Percentiles rank a stretch among this genome's conserved stretches.
phyloP scores from a whole-genome alignment of 64 coral and sea anemone species.

The Hydrozoanthus tunicans region DNA sequence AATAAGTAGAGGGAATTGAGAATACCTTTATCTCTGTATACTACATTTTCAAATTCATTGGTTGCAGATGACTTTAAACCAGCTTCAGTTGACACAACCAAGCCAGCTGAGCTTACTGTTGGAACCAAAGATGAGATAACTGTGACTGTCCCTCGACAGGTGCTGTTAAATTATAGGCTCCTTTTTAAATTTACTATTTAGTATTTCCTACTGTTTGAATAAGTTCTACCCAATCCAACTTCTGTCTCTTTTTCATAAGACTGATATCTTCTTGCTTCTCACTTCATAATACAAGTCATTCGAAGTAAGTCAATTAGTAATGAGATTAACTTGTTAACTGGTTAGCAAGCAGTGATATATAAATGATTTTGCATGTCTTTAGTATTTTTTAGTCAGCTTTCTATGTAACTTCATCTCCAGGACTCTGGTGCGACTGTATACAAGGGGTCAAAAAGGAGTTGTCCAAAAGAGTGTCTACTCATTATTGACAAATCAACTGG shows the following conservation, averaged over 20 bases:
- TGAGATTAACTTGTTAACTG: no score
- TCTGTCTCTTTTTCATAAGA: no score
- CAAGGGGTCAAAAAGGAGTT: slow-evolving; percentile 88
- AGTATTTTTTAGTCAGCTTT: no score
- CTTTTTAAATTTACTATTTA: no score
- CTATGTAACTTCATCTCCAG: slow-evolving; percentile 23
- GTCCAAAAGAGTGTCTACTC: slow-evolving; percentile 94
- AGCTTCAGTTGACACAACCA: slow-evolving; percentile 94
- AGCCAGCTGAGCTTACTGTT: slow-evolving; percentile 90
- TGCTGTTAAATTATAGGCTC: background rate
- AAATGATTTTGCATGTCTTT: no score
- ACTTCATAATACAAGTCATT: no score
- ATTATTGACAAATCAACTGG: slow-evolving; percentile 88
- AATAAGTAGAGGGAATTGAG: no score
- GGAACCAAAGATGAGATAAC: slow-evolving; percentile 89
- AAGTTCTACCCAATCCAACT: no score
- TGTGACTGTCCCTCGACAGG: slow-evolving; percentile 93
- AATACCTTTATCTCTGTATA: background rate
- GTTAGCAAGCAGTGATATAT: no score
- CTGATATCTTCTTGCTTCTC: no score
- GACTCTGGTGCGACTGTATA: slow-evolving; percentile 91
- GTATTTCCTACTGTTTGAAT: no score
- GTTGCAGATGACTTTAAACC: slow-evolving; percentile 98
- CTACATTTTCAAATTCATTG: background rate
- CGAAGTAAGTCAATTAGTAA: no score